A percentile compares a stretch with the other conserved stretches of the same genome.
phyloP scores from a whole-genome alignment of 2,888 invertebrate species.

The Ctena decussata region DNA sequence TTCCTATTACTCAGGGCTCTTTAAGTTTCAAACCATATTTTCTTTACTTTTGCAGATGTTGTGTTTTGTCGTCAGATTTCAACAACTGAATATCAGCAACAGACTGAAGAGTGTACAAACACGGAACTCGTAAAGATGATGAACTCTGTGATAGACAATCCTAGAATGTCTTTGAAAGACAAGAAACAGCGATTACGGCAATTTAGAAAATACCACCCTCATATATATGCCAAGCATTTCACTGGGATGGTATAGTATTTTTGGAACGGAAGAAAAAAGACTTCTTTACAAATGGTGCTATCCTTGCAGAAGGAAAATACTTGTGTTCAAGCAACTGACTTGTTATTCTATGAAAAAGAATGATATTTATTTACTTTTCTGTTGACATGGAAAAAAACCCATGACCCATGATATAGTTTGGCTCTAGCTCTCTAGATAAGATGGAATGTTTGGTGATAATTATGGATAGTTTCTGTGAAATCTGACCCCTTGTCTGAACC shows the following conservation, averaged over 20 bases:
- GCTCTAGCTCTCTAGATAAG: too few relatives aligned
- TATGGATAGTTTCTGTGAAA: too few relatives aligned
- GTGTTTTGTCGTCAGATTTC: constrained; percentile 79
- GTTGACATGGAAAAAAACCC: too few relatives aligned
- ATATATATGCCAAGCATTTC: constrained; percentile 83
- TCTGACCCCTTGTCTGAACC: too few relatives aligned
- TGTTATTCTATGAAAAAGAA: background rate
- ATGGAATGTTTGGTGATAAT: too few relatives aligned
- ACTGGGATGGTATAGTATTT: constrained; percentile 71
- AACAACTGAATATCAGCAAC: constrained; percentile 75
- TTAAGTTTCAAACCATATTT: background rate
- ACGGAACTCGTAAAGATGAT: constrained; percentile 82
- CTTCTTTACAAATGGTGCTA: constrained; percentile 5
- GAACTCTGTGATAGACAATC: constrained; percentile 85
- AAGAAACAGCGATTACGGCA: constrained; percentile 85
- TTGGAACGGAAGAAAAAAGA: background rate
- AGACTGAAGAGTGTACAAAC: constrained; percentile 79
- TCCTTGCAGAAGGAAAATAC: background rate
- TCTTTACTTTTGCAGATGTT: constrained; percentile 71
- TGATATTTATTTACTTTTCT: too few relatives aligned
- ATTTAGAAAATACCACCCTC: constrained; percentile 84
- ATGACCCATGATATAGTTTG: too few relatives aligned
- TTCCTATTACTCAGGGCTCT: too few relatives aligned
- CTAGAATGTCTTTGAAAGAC: constrained; percentile 83
- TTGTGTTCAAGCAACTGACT: background rate